Conservation (phyloP, 1,140 invertebrate genomes). For the Scaptomyza hsui region DNA sequence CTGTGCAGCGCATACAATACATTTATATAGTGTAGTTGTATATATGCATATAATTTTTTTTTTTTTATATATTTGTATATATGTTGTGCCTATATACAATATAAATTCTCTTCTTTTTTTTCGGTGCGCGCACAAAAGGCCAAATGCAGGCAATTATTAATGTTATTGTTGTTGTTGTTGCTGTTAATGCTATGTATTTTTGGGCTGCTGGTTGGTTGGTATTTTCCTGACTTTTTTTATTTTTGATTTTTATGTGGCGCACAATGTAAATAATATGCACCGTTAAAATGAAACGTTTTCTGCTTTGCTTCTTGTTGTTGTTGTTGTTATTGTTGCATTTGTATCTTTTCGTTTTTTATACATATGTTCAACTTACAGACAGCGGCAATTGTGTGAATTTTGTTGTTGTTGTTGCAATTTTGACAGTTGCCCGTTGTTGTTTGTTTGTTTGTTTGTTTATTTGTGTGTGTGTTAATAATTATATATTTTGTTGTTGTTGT, state of each 20-base stretch:
- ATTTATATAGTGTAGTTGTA: constrained; percentile 50
- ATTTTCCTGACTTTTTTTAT: constrained; percentile 40
- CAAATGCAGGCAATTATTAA: constrained; percentile 72
- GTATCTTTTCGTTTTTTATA: constrained; percentile 15
- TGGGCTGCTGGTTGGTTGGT: constrained; percentile 59
- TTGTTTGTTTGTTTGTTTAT: constrained; percentile 34
- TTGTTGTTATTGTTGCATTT: constrained; percentile 29
- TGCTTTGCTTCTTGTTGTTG: constrained; percentile 33
- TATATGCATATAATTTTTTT: constrained; percentile 34
- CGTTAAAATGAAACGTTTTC: constrained; percentile 67
- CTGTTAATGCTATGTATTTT: constrained; percentile 58
- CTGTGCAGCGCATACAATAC: constrained; percentile 36
- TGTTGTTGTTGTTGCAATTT: constrained; percentile 60
- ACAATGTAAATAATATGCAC: constrained; percentile 78
- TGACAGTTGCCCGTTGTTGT: constrained; percentile 56
- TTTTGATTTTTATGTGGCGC: constrained; percentile 53
- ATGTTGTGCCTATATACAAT: constrained; percentile 71
- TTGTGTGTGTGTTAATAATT: constrained; percentile 59
- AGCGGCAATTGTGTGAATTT: constrained; percentile 63
- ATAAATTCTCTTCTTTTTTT: constrained; percentile 66
- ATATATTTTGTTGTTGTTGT: constrained; percentile 57
- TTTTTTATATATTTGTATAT: constrained; percentile 23
- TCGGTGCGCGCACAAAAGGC: constrained; percentile 66
- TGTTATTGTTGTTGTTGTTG: constrained; percentile 39
- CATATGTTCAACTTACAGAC: constrained; percentile 62